Evolutionary conservation across 2,797 vertebrate genomes (phyloP).

Genomic region (Neomorphus geoffroyi): DNA sequence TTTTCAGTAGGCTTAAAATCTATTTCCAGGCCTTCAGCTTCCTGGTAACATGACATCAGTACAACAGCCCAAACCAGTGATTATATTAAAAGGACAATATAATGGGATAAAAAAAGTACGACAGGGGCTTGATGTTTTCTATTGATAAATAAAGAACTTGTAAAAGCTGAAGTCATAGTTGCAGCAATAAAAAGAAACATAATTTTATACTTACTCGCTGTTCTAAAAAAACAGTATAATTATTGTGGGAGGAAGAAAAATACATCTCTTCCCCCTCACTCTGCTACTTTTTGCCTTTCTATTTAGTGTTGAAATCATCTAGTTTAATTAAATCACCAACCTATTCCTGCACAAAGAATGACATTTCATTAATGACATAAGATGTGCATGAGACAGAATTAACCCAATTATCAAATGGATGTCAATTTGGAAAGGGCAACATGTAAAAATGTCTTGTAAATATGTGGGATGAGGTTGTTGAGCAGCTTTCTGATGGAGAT

Average conservation of each 20-base stretch:
- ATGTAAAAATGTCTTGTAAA: conserved; percentile 42
- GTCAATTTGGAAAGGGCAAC: conserved; percentile 49
- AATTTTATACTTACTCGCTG: conserved; percentile 9
- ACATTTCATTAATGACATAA: conserved; percentile 62
- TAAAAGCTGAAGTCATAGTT: conserved; percentile 63
- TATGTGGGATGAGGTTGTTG: conserved; percentile 21
- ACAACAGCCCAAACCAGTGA: conserved; percentile 47
- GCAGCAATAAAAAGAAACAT: conserved; percentile 51
- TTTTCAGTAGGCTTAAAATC: conserved; percentile 14
- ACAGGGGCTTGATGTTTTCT: conserved; percentile 58
- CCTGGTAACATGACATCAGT: conserved; percentile 63
- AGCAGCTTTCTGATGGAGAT: not conserved
- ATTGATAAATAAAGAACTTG: conserved; percentile 72
- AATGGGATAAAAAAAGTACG: conserved; percentile 49
- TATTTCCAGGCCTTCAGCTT: conserved; percentile 37
- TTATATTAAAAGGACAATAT: conserved; percentile 61
- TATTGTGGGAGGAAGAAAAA: conserved; percentile 53
- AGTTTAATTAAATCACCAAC: conserved; percentile 53
- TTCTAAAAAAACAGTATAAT: conserved; percentile 22
- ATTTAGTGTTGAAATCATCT: conserved; percentile 12
- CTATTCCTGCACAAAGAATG: conserved; percentile 51
- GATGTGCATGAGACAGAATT: conserved; percentile 54
- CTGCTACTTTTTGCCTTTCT: conserved; percentile 3
- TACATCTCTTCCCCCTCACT: conserved; percentile 44
- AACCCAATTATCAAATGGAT: conserved; percentile 46